A percentile compares a stretch with the other conserved stretches of the same genome.
Conservation (phyloP, 2,113 vertebrate genomes). For the Caracal caracal region DNA sequence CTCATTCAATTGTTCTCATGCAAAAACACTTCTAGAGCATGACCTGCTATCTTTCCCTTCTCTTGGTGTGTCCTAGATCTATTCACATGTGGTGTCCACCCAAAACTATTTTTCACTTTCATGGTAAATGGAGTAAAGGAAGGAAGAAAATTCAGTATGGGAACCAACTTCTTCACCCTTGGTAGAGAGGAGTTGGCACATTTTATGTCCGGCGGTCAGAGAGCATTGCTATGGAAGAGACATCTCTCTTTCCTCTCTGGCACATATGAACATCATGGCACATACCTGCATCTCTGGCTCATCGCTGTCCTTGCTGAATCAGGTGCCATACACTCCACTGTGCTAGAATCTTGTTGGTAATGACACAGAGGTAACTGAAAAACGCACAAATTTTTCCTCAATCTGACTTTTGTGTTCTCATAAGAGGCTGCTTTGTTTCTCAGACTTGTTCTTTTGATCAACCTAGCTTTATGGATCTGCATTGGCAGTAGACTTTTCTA, state of each 20-base stretch:
- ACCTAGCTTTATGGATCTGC: not conserved
- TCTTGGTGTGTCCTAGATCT: not conserved
- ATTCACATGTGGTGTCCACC: not conserved
- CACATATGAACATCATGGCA: not conserved
- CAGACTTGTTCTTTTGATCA: not conserved
- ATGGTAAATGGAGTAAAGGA: not conserved
- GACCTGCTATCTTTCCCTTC: not conserved
- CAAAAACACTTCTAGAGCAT: not conserved
- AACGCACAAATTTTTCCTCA: not conserved
- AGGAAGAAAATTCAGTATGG: not conserved
- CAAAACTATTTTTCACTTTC: constrained; percentile 42
- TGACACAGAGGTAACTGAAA: not conserved
- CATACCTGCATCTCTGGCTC: not conserved
- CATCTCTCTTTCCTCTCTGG: not conserved
- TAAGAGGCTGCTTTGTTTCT: not conserved
- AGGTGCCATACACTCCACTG: not conserved
- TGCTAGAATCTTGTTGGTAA: not conserved
- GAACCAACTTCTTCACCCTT: not conserved
- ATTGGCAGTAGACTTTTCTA: not conserved
- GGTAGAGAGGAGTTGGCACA: not conserved
- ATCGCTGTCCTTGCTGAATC: not conserved
- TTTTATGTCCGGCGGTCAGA: not conserved
- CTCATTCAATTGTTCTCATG: not conserved
- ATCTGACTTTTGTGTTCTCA: not conserved
- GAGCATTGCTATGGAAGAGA: not conserved